These are phyloP conservation scores for Pelecanus crispus DNA, from an alignment of 2,113 vertebrate species.

Conservation along the genomic window DNA sequence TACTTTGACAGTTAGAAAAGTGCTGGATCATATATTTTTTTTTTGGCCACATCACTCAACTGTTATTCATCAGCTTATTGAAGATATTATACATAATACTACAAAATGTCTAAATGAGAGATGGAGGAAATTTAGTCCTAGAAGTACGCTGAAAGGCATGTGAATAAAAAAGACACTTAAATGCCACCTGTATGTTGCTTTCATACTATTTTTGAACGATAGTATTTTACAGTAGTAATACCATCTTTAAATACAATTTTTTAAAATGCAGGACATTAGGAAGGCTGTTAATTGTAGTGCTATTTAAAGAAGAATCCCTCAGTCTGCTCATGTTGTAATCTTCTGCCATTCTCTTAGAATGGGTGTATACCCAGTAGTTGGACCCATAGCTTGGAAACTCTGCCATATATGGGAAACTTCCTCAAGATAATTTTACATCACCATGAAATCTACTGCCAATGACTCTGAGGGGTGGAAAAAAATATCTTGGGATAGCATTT, in stretches of 20 bases:
- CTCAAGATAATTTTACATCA: background rate
- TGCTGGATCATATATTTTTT: background rate
- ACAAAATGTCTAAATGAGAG: background rate
- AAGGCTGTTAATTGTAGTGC: background rate
- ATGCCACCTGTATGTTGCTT: background rate
- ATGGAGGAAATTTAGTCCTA: background rate
- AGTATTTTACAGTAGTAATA: background rate
- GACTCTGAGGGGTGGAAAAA: background rate
- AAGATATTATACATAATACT: background rate
- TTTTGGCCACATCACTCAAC: background rate
- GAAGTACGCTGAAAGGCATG: background rate
- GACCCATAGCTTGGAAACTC: background rate
- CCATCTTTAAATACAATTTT: background rate
- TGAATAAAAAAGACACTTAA: background rate
- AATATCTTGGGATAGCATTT: background rate
- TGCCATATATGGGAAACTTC: background rate
- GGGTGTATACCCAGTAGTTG: accelerated
- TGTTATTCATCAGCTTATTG: background rate
- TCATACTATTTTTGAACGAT: background rate
- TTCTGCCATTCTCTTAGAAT: background rate
- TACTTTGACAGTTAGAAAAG: background rate
- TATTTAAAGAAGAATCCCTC: background rate
- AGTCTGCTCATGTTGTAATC: background rate
- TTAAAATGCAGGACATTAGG: background rate
- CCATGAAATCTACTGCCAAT: background rate